Evolutionary conservation across 2,113 vertebrate species (phyloP).

Genomic region (Gopherus evgoodei): DNA sequence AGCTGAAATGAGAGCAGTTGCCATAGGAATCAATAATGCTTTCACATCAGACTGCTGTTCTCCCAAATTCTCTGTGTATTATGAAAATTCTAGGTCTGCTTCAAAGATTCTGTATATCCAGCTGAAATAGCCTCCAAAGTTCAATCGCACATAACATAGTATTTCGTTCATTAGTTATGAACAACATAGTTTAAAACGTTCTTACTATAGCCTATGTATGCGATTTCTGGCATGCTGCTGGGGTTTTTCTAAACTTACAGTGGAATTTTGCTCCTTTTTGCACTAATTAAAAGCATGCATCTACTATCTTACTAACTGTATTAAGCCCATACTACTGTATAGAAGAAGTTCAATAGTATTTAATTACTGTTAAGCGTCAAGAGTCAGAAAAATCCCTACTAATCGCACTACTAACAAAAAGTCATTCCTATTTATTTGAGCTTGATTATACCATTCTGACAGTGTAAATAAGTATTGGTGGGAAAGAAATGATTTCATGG

Average conservation of each 20-base stretch:
- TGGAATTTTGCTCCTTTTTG: neutral
- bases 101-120: neutral
- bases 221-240: neutral
- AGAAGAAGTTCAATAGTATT: neutral
- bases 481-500: neutral
- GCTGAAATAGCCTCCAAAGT: neutral
- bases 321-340: neutral
- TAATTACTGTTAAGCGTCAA: neutral
- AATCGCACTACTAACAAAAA: neutral
- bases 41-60: neutral
- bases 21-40: neutral
- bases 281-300: neutral
- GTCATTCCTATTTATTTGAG: neutral
- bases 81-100: neutral
- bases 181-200: neutral
- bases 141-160: neutral
- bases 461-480: neutral
- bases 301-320: neutral
- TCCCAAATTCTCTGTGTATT: neutral
- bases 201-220: neutral
- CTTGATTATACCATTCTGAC: neutral
- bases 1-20: fast-evolving
- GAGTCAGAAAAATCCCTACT: fast-evolving
- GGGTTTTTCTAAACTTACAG: neutral
- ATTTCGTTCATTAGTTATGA: neutral